These are phyloP conservation scores for Acronicta aceris DNA, from an alignment of 2,888 invertebrate species.

Conservation along the genomic window DNA sequence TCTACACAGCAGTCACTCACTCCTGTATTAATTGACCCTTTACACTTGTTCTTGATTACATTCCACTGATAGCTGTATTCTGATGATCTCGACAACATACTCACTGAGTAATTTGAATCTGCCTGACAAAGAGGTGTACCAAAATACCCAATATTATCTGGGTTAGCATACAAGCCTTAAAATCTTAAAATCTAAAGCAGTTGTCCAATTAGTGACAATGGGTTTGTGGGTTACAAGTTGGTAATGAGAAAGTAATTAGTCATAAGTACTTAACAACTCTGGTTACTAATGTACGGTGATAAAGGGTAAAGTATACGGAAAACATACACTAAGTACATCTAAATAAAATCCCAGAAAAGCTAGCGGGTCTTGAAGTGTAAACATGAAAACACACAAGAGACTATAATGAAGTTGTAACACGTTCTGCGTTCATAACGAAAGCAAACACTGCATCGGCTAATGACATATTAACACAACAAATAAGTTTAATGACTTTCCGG, in stretches of 20 bases:
- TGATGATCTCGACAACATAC: slow-evolving; percentile 14
- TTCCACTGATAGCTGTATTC: slow-evolving; percentile 38
- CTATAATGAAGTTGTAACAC: slow-evolving; percentile 32
- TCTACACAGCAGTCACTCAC: slow-evolving; percentile 22
- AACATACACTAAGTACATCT: no score
- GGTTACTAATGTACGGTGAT: not conserved
- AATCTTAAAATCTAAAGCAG: not conserved
- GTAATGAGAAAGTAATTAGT: slow-evolving; percentile 1
- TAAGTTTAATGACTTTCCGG: slow-evolving; percentile 60
- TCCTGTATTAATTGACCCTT: slow-evolving; percentile 27
- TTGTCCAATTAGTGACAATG: not conserved
- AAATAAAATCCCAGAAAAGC: slow-evolving; percentile 5
- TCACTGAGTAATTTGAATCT: slow-evolving; percentile 10
- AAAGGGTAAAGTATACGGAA: not conserved
- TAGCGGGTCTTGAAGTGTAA: slow-evolving; percentile 13
- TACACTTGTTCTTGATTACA: slow-evolving; percentile 34
- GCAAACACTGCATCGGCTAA: slow-evolving; percentile 49
- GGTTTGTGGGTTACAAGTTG: slow-evolving; percentile 7
- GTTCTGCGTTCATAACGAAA: slow-evolving; percentile 26
- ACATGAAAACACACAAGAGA: slow-evolving; percentile 12
- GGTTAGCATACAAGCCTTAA: not conserved
- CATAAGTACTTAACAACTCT: not conserved
- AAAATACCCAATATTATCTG: not conserved
- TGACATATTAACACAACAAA: slow-evolving; percentile 67
- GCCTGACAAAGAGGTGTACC: not conserved